These are phyloP conservation scores for Chaenocephalus aceratus DNA, from an alignment of 2,113 vertebrate species.

Conservation along the genomic window DNA sequence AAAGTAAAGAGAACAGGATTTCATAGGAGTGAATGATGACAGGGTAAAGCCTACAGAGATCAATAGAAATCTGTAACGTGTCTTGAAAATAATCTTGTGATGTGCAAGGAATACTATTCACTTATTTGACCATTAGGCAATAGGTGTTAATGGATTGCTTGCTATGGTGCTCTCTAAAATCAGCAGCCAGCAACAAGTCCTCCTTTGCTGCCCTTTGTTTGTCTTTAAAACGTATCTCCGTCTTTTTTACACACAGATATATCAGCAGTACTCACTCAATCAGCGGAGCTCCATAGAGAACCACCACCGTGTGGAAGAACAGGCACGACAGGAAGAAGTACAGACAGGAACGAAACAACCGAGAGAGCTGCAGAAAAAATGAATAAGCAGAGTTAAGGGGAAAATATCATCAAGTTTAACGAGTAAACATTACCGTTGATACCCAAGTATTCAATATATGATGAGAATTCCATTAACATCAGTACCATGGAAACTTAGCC, in stretches of 20 bases:
- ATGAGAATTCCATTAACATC: too few relatives aligned
- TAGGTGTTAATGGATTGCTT: background rate
- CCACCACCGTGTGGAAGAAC: constrained; percentile 91
- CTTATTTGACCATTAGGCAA: background rate
- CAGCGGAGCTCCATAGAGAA: constrained; percentile 96
- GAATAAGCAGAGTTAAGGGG: too few relatives aligned
- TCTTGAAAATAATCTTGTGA: background rate
- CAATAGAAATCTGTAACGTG: background rate
- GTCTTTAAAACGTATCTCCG: background rate
- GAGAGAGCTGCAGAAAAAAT: constrained; percentile 86
- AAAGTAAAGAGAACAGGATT: background rate
- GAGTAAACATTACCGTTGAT: background rate
- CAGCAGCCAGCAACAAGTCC: background rate
- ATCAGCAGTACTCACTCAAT: constrained; percentile 90
- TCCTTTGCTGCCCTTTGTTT: background rate
- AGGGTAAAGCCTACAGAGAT: background rate
- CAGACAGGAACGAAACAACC: constrained; percentile 90
- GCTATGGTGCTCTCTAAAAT: too few relatives aligned
- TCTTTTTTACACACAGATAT: background rate
- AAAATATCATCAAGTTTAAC: background rate
- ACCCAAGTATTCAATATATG: background rate
- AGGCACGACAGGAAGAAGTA: constrained; percentile 94
- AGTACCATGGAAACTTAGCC: too few relatives aligned
- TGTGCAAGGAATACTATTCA: background rate
- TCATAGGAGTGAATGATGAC: background rate